Base-by-base conservation (phyloP, 2,797 vertebrate species). In the Meda fulgida region DNA sequence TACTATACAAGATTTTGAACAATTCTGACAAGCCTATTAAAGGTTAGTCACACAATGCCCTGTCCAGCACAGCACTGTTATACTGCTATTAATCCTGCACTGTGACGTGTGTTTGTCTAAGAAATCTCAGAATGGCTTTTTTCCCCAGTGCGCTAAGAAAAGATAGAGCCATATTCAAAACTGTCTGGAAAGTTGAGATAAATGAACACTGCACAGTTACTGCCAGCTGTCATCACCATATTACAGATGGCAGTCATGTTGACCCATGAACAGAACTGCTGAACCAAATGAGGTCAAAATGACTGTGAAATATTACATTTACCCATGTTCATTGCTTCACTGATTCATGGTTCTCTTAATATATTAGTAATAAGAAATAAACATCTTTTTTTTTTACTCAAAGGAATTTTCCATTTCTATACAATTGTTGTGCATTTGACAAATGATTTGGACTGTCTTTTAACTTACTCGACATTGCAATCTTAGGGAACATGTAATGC, bases 81-180 rank as follows among this genome's bases (percentile, higher is more conserved):
- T 11, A 78, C 55, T 19, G 65, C 55, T 79, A 31, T 73, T 79
- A 72, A 73, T 72, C 26, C 75, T 46, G 60, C 55, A 40, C 58
- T 26, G 46, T 79, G 85, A 82, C 67, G 58, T 66, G 40, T 91
- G 86, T 92, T 92, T 92, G 87, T 66, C 81, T 83, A 86, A 89
- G 90, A 88, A 89, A 91, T 91, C 84, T 87, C 43, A 83, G 83
- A 85, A 84, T 83, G 84, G 83, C 63, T 82, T 89, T 85, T 83
- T 81, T 80, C 69, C 77, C 43, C 46, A 60, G 11, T 60, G 73
- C 5, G 4, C 82, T 70, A 80, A 36, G 70, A 90, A 92, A 93
- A 89, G 89, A 86, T 86, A 88, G 89, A 84, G 55, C 43, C 19
- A 84, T 90, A 92, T 91, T 93, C 89, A 84, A n/a, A 85, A 70